A percentile compares a stretch with the other conserved stretches of the same genome.
phyloP scores from a whole-genome alignment of 2,113 vertebrate species.

The Atlantisia rogersi region DNA sequence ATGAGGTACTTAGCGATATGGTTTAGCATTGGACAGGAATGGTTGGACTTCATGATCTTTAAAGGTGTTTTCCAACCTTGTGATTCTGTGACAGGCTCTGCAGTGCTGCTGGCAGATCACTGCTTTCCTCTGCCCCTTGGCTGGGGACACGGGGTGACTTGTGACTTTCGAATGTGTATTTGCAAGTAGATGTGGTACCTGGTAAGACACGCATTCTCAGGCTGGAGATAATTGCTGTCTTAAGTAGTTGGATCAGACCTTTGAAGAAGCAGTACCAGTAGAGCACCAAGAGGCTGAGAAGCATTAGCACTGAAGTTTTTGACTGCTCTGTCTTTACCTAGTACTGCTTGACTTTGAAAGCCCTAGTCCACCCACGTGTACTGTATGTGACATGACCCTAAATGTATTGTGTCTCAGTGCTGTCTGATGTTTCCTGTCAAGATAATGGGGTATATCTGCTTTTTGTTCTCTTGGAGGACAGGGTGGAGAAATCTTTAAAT shows the following conservation, averaged over 20 bases:
- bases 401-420: not conserved
- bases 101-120: not conserved
- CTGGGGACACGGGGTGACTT: not conserved
- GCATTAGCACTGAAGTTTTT: not conserved
- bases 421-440: not conserved
- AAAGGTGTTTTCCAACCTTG: too few species aligned
- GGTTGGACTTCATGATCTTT: too few species aligned
- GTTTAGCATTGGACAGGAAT: too few species aligned
- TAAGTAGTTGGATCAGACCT: not conserved
- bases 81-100: not conserved
- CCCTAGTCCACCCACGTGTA: not conserved
- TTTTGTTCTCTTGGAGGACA: not conserved
- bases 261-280: not conserved
- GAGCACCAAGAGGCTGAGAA: not conserved
- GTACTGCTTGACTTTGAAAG: not conserved
- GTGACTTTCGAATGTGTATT: not conserved
- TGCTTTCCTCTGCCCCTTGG: not conserved
- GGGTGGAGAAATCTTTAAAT: not conserved
- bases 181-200: not conserved
- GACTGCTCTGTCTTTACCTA: not conserved
- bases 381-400: not conserved
- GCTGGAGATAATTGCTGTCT: not conserved
- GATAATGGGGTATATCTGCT: not conserved
- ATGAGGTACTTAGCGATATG: too few species aligned
- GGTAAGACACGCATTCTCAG: not conserved